Conservation (phyloP, 2,113 vertebrate genomes). For the Saiga tatarica region DNA sequence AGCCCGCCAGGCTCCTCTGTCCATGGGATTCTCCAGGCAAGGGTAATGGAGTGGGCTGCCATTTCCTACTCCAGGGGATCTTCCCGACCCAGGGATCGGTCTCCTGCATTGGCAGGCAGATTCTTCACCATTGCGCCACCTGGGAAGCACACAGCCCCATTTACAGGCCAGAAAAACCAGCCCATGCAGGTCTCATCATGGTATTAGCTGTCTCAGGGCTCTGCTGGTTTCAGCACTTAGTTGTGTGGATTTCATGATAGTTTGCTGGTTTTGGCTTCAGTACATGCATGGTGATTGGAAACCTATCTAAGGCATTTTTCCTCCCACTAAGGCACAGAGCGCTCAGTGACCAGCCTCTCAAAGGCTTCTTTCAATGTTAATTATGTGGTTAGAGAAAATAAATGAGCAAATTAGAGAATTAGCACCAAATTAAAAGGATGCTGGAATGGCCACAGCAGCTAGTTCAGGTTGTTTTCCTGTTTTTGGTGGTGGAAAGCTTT, state of each 20-base stretch:
- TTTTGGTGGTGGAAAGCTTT: neutral
- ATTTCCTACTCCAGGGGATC: neutral
- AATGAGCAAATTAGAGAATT: slow-evolving; percentile 45
- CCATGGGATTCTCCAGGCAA: neutral
- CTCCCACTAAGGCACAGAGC: neutral
- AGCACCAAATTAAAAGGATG: slow-evolving; percentile 19
- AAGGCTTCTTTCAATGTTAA: slow-evolving; percentile 60
- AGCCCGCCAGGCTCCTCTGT: neutral
- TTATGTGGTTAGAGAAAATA: slow-evolving; percentile 22
- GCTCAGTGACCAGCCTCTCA: neutral
- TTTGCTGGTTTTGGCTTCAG: neutral
- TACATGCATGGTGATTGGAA: neutral
- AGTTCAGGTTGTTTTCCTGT: neutral
- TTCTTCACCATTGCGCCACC: neutral
- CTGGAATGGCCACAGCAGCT: neutral
- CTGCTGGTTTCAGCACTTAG: neutral
- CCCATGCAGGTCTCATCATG: neutral
- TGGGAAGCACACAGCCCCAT: neutral
- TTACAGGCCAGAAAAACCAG: neutral
- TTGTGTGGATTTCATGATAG: neutral
- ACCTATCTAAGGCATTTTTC: slow-evolving; percentile 38
- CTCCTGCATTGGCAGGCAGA: neutral
- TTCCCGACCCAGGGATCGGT: neutral
- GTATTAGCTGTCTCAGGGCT: neutral
- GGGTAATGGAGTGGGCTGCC: neutral